Evolutionary conservation across 2,888 invertebrate genomes (phyloP).

Genomic region (Sminthurinus aureus): DNA sequence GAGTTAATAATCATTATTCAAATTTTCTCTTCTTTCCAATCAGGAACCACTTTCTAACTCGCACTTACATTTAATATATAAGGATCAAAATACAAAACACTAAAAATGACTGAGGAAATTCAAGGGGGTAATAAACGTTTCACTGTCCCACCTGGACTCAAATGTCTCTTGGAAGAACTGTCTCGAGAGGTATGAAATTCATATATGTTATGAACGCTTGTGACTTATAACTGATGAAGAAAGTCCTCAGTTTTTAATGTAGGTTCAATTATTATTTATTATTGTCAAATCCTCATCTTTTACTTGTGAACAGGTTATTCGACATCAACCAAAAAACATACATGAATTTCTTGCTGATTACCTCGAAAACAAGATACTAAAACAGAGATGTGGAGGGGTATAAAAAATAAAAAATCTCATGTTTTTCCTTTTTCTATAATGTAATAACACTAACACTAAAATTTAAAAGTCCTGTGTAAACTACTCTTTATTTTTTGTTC

Average conservation of each 20-base stretch:
- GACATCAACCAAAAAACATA: constrained; percentile 53
- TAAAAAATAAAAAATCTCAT: not conserved
- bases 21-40: no score
- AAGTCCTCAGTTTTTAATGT: no score
- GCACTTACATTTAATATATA: not conserved
- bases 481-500: not conserved
- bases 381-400: not conserved
- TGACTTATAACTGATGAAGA: not conserved
- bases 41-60: no score
- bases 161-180: constrained; percentile 55
- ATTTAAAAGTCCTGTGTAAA: not conserved
- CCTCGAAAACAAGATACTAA: constrained; percentile 43
- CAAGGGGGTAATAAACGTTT: constrained; percentile 57
- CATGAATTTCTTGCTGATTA: constrained; percentile 52
- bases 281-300: no score
- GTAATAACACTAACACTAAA: not conserved
- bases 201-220: no score
- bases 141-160: constrained; percentile 54
- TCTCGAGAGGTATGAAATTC: constrained; percentile 49
- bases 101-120: constrained; percentile 36
- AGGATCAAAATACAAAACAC: no score
- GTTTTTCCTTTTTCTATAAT: not conserved
- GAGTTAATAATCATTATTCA: no score
- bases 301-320: constrained; percentile 45
- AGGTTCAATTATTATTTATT: no score